These are phyloP conservation scores for Atethmia centrago DNA, from an alignment of 2,888 invertebrate genomes.

Conservation along the genomic window DNA sequence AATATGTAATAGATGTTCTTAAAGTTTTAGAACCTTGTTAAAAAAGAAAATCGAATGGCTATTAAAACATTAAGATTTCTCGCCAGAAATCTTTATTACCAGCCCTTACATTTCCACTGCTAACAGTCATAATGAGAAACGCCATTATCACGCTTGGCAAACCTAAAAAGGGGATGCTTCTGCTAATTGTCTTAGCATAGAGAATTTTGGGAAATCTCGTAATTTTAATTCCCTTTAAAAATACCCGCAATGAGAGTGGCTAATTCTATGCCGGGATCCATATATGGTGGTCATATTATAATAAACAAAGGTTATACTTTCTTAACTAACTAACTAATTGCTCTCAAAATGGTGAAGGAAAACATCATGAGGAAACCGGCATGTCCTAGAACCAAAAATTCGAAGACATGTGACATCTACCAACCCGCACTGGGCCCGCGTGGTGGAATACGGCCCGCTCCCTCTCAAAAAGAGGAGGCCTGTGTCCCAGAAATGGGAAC, in stretches of 20 bases:
- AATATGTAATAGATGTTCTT: too few relatives aligned
- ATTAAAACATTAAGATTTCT: not conserved
- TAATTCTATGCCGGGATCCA: not conserved
- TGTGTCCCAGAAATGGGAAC: too few relatives aligned
- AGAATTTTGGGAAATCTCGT: slow-evolving; percentile 15
- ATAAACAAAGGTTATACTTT: not conserved
- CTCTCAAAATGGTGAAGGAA: too few relatives aligned
- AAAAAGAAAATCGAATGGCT: not conserved
- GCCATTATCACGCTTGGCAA: slow-evolving; percentile 9
- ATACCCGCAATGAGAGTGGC: not conserved
- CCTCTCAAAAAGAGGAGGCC: too few relatives aligned
- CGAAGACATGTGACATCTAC: too few relatives aligned
- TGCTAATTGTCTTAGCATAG: slow-evolving; percentile 13
- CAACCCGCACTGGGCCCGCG: too few relatives aligned
- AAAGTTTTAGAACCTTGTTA: not conserved
- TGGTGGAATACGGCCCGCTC: too few relatives aligned
- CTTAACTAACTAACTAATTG: too few relatives aligned
- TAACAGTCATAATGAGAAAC: slow-evolving; percentile 16
- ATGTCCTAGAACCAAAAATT: too few relatives aligned
- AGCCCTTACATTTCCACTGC: slow-evolving; percentile 1
- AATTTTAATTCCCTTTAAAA: slow-evolving; percentile 16
- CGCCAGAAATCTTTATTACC: not conserved
- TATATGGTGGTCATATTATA: not conserved
- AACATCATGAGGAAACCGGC: too few relatives aligned
- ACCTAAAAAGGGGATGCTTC: not conserved